Evolutionary conservation across 2,888 invertebrate genomes (phyloP).

Genomic region (Apamea sordens): DNA sequence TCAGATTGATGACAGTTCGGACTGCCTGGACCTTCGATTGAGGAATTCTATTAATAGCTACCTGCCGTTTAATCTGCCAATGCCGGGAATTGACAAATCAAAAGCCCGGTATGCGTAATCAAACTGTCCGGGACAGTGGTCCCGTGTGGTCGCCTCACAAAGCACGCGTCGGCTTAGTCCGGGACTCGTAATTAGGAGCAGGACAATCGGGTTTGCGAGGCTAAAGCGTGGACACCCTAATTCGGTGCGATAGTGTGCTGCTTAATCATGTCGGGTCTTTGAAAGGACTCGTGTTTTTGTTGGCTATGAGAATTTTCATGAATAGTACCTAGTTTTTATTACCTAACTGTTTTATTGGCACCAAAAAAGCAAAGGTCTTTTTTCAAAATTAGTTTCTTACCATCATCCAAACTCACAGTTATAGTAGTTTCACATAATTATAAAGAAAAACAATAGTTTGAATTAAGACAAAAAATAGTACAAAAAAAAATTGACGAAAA

Average conservation of each 20-base stretch:
- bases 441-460: neutral
- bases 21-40: neutral
- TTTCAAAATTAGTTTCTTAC: neutral
- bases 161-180: constrained; percentile 55
- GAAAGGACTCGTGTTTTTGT: constrained; percentile 19
- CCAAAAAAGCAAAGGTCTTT: neutral
- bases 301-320: neutral
- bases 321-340: neutral
- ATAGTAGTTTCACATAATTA: neutral
- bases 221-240: constrained; percentile 47
- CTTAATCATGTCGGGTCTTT: constrained; percentile 38
- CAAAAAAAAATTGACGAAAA: no score
- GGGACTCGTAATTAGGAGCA: constrained; percentile 68
- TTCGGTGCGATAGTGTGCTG: constrained; percentile 21
- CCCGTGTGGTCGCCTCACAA: constrained; percentile 63
- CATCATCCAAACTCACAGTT: neutral
- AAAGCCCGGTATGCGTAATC: constrained; percentile 59
- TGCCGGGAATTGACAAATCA: constrained; percentile 58
- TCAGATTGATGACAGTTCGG: no score
- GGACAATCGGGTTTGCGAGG: constrained; percentile 63
- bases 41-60: constrained; percentile 38
- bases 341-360: neutral
- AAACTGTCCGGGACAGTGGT: constrained; percentile 59
- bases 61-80: constrained; percentile 14
- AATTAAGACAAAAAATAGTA: neutral